Conservation (phyloP, 2,888 invertebrate genomes). For the Neuroscelio doddi region DNA sequence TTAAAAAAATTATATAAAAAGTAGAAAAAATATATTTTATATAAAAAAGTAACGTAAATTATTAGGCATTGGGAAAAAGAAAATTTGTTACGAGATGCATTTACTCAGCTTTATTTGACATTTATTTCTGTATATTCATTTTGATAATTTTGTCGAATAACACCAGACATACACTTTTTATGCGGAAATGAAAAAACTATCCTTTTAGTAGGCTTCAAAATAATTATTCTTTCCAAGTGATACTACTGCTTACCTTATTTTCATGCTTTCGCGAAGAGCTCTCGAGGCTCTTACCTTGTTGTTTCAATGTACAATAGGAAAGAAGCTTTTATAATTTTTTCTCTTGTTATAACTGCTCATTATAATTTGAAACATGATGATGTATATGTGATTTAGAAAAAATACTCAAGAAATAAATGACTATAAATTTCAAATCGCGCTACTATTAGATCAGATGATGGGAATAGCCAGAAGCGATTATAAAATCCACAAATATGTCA, state of each 20-base stretch:
- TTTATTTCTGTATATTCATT: too few relatives aligned
- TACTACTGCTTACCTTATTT: slow-evolving; percentile 30
- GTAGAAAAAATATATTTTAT: too few relatives aligned
- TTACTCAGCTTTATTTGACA: too few relatives aligned
- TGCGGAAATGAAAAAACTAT: slow-evolving; percentile 23
- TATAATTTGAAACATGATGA: slow-evolving; percentile 12
- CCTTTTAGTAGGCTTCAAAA: slow-evolving; percentile 26
- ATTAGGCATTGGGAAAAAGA: too few relatives aligned
- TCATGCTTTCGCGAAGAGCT: slow-evolving; percentile 34
- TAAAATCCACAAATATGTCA: slow-evolving; percentile 18
- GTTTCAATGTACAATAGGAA: slow-evolving; percentile 24
- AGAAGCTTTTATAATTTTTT: neutral
- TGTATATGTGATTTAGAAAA: neutral
- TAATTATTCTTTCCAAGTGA: slow-evolving; percentile 31
- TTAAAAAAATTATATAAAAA: too few relatives aligned
- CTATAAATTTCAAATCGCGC: neutral
- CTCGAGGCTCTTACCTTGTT: slow-evolving; percentile 31
- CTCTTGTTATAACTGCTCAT: neutral
- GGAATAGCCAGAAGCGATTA: slow-evolving; percentile 14
- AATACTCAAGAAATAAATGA: neutral
- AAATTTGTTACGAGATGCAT: too few relatives aligned
- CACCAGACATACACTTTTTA: slow-evolving; percentile 30
- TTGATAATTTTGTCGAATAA: too few relatives aligned
- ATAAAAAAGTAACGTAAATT: too few relatives aligned
- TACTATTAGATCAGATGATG: slow-evolving; percentile 7